Evolutionary conservation across 2,888 invertebrate species (phyloP).

Genomic region (Hermodice carunculata): DNA sequence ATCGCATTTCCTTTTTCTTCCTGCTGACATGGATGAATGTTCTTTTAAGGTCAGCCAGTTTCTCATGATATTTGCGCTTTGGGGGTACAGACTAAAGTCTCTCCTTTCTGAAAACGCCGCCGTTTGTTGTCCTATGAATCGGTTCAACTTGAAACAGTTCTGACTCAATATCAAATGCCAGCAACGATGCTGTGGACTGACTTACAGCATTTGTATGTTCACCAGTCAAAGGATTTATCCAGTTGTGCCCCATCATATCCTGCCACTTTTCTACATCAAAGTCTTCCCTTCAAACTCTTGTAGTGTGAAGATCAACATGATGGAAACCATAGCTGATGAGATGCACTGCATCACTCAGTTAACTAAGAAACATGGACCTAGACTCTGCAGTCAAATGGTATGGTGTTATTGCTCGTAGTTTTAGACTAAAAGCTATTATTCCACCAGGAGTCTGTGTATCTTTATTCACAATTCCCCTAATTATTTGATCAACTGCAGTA

Average conservation of each 20-base stretch:
- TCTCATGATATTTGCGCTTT: no score
- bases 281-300: conserved; percentile 15
- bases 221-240: conserved; percentile 27
- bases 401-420: conserved; percentile 26
- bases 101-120: no score
- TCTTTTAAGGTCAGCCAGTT: no score
- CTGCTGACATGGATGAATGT: no score
- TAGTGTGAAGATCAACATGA: conserved; percentile 11
- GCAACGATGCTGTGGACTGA: conserved; percentile 12
- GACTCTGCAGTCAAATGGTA: conserved; percentile 39
- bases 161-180: conserved; percentile 11
- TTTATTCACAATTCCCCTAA: conserved; percentile 33
- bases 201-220: conserved; percentile 15
- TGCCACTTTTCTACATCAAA: conserved; percentile 12
- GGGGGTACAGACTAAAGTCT: no score
- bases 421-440: conserved; percentile 33
- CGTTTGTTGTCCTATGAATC: no score
- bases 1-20: no score
- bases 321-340: background rate
- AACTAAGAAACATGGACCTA: conserved; percentile 15
- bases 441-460: conserved; percentile 41
- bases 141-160: conserved; percentile 21
- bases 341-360: conserved; percentile 7
- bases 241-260: conserved; percentile 23
- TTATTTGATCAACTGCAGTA: conserved; percentile 35